phyloP scores from a whole-genome alignment of 2,113 vertebrate species.

The Pelobates fuscus region DNA sequence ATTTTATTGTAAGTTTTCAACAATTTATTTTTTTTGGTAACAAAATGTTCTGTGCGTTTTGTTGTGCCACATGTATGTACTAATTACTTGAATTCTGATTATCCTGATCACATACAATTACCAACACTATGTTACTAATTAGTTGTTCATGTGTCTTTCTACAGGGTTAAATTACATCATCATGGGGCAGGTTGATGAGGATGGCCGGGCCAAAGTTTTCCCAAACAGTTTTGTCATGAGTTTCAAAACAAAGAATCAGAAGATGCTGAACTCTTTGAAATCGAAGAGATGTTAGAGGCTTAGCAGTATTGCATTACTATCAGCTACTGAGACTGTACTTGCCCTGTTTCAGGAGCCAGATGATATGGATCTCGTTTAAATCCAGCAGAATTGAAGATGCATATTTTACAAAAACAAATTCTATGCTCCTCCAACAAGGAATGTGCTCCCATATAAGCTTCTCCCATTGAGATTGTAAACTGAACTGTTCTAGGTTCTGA shows the following conservation, averaged over 20 bases:
- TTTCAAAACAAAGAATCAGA: conserved; percentile 94
- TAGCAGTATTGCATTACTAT: conserved; percentile 32
- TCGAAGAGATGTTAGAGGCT: conserved; percentile 82
- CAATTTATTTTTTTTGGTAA: too few species aligned
- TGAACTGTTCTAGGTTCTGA: conserved; percentile 43
- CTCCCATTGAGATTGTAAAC: conserved; percentile 41
- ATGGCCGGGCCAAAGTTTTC: conserved; percentile 85
- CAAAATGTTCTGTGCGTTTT: too few species aligned
- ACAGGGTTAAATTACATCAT: conserved; percentile 96
- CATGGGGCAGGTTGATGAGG: conserved; percentile 92
- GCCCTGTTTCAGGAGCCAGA: conserved; percentile 1
- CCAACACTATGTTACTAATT: too few species aligned
- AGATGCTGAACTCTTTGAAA: conserved; percentile 81
- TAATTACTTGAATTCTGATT: too few species aligned
- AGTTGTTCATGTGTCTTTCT: conserved; percentile 7
- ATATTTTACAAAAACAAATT: conserved; percentile 5
- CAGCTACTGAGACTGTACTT: conserved; percentile 19
- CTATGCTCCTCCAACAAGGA: conserved; percentile 17
- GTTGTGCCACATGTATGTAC: too few species aligned
- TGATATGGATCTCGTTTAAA: neutral
- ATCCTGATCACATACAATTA: too few species aligned
- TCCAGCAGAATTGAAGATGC: neutral
- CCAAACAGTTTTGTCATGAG: conserved; percentile 88
- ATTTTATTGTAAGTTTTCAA: too few species aligned
- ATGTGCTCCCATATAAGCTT: conserved; percentile 33